A percentile compares a stretch with the other conserved stretches of the same genome.
phyloP scores from a whole-genome alignment of 2,113 vertebrate genomes.

The Centropristis striata region DNA sequence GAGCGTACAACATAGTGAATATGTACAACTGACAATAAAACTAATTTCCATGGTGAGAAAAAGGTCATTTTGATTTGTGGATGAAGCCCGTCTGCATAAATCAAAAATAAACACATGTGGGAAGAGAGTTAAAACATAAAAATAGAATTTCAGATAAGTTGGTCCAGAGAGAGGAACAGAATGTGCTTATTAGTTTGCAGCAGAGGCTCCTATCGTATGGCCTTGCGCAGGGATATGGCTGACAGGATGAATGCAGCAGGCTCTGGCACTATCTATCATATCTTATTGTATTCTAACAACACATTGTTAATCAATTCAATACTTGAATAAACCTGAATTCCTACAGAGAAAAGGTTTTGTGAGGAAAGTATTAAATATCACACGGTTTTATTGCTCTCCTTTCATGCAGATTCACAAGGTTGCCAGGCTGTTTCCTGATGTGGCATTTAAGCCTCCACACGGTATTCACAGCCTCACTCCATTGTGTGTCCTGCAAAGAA shows the following conservation, averaged over 20 bases:
- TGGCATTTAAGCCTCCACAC: slow-evolving; percentile 36
- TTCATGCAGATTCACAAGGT: slow-evolving; percentile 47
- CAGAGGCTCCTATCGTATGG: slow-evolving; percentile 24
- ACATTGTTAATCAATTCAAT: slow-evolving; percentile 72
- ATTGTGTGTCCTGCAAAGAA: slow-evolving; percentile 27
- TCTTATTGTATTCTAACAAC: slow-evolving; percentile 69
- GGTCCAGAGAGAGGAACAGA: slow-evolving; percentile 9
- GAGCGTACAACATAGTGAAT: slow-evolving; percentile 35
- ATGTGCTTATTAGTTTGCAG: slow-evolving; percentile 23
- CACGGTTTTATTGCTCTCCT: slow-evolving; percentile 69
- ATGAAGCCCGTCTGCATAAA: slow-evolving; percentile 53
- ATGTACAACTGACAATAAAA: slow-evolving; percentile 61
- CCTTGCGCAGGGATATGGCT: slow-evolving; percentile 27
- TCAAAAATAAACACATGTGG: slow-evolving; percentile 35
- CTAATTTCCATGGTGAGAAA: slow-evolving; percentile 58
- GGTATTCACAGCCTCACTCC: slow-evolving; percentile 16
- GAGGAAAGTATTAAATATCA: slow-evolving; percentile 66
- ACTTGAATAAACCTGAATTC: slow-evolving; percentile 59
- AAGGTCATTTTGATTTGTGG: slow-evolving; percentile 53
- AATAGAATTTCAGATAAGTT: slow-evolving; percentile 21
- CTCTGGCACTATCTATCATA: slow-evolving; percentile 53
- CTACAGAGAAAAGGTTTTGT: slow-evolving; percentile 67
- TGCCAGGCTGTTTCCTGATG: slow-evolving; percentile 54
- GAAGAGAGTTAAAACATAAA: slow-evolving; percentile 28
- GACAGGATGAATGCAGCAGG: slow-evolving; percentile 47